phyloP scores from a whole-genome alignment of 2,113 vertebrate genomes.

The Odontophorus gujanensis region DNA sequence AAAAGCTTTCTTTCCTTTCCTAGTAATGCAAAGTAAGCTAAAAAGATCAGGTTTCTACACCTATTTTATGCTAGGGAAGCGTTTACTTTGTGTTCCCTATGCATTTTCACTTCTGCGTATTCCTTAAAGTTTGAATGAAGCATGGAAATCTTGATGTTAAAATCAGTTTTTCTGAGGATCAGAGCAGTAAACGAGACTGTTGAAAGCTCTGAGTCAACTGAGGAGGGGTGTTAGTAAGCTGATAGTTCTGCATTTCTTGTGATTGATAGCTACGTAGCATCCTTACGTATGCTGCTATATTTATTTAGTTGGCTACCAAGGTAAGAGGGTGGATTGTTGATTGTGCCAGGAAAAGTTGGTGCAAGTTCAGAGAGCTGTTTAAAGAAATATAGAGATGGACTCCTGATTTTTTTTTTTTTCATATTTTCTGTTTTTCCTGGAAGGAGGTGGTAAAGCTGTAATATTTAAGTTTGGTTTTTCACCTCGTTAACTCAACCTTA shows the following conservation, averaged over 20 bases:
- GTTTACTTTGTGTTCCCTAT: background rate
- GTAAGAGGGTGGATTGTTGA: background rate
- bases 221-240: background rate
- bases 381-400: background rate
- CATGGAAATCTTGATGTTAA: background rate
- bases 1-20: background rate
- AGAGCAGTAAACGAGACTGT: background rate
- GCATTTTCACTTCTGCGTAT: background rate
- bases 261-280: background rate
- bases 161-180: background rate
- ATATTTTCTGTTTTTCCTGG: background rate
- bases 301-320: background rate
- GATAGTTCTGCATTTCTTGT: background rate
- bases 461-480: background rate
- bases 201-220: background rate
- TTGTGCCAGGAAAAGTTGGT: background rate
- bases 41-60: background rate
- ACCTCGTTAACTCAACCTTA: background rate
- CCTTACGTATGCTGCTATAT: rapidly evolving
- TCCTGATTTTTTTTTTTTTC: background rate
- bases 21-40: background rate
- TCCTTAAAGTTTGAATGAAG: background rate
- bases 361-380: background rate
- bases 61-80: background rate
- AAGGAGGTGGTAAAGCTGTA: background rate